phyloP scores from a whole-genome alignment of 1,140 invertebrate genomes.

The Sycophila sp. region DNA sequence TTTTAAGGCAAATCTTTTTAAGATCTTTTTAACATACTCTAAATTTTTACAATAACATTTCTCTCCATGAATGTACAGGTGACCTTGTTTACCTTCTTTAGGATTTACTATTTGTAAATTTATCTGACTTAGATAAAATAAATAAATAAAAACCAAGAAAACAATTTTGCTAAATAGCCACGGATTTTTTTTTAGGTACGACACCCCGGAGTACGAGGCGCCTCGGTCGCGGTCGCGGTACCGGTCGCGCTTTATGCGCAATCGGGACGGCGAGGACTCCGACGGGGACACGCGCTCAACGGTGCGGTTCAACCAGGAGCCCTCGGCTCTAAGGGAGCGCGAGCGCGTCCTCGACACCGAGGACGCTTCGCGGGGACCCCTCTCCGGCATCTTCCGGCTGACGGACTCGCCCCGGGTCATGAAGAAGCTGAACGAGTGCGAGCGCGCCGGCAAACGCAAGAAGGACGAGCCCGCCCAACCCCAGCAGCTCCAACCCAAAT shows the following conservation, averaged over 20 bases:
- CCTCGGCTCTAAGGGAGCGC: constrained; percentile 57
- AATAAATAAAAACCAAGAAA: no score
- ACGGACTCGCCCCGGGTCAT: constrained; percentile 90
- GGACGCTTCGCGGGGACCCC: constrained; percentile 85
- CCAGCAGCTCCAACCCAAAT: constrained; percentile 63
- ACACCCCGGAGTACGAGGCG: constrained; percentile 61
- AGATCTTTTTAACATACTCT: no score
- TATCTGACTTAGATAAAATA: no score
- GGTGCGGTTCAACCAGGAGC: constrained; percentile 45
- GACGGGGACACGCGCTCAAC: constrained; percentile 58
- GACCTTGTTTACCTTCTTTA: no score
- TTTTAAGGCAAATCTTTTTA: no score
- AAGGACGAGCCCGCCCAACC: constrained; percentile 74
- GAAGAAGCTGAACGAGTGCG: constrained; percentile 85
- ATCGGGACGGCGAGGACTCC: constrained; percentile 65
- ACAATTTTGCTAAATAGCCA: no score
- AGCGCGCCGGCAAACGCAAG: constrained; percentile 77
- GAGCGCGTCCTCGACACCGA: constrained; percentile 89
- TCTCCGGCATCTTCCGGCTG: constrained; percentile 89
- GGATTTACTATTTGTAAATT: no score
- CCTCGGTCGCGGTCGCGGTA: constrained; percentile 66
- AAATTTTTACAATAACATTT: no score
- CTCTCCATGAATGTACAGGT: no score
- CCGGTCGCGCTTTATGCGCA: constrained; percentile 69
- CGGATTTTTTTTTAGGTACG: constrained; percentile 56